Base-by-base conservation (phyloP, 1,140 invertebrate genomes). In the Antheraea mylitta region DNA sequence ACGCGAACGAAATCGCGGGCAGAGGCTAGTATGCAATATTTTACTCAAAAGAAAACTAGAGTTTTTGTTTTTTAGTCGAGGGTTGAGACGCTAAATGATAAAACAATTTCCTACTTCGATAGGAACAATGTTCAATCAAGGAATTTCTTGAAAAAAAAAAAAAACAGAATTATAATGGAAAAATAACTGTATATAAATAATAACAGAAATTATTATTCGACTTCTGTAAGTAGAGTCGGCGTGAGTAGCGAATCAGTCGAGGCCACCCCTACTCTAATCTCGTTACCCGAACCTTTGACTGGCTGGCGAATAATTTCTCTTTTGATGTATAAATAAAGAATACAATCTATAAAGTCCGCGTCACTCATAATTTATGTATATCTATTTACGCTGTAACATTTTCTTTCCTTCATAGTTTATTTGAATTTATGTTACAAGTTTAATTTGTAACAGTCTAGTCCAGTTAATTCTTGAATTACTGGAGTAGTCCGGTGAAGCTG, bases 251-350 rank as follows among this genome's bases (percentile, higher is more conserved):
- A 53, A 53, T 53, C 45, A 53, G 16, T 16, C 45, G 45, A 13
- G 4, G 11, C 16, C 45, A 16, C 16, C 45, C 16, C 45, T 53
- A 53, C 10, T 11, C 45, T 53, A 53, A 53, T 53, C 45, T 53
- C 6, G 45, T 53, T 53, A 53, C 13, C 4, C 2, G 38, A 42
- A 11, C 38, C 45, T 53, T 53, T 53, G 45, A 53, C 11, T 53
- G 11, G 16, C 45, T 53, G 11, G 45, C 45, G 5, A 53, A 53
- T 53, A 53, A 53, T n/a, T 53, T 53, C 45, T 13, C 45, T 53
- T 53, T 53, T 53, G 45, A 53, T 53, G 45, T 53, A 53, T 53
- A 16, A 53, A 53, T 53, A 53, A 53, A 53, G 11, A 53, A 53
- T 53, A n/a, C 13, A 53, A 53, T 53, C 45, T 53, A 53, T 53